Percentiles rank a stretch among this genome's conserved stretches.
Conservation (phyloP, 2,113 vertebrate genomes). For the Dendrocopos noguchii region DNA sequence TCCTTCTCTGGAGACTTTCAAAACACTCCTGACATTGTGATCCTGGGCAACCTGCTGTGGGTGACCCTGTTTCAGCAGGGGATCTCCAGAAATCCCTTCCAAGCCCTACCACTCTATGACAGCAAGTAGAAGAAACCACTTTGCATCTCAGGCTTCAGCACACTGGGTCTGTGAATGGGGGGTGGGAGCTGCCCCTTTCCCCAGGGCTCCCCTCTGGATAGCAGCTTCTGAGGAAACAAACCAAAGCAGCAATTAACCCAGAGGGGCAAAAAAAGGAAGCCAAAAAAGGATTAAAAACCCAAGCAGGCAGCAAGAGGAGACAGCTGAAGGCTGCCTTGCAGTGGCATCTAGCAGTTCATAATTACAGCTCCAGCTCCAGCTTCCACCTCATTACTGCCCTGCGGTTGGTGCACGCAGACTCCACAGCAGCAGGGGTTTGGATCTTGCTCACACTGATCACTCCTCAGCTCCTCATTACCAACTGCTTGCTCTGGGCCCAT, state of each 20-base stretch:
- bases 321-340: not conserved
- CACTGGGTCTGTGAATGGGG: not conserved
- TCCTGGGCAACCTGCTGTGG: too few relatives aligned
- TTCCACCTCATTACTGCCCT: slow-evolving; percentile 36
- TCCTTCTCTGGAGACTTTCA: too few relatives aligned
- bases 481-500: not conserved
- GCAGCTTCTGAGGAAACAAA: not conserved
- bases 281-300: too few relatives aligned
- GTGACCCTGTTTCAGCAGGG: too few relatives aligned
- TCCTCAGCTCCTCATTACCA: not conserved
- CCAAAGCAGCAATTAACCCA: not conserved
- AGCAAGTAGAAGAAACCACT: not conserved
- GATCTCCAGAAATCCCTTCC: too few relatives aligned
- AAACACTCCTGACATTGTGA: too few relatives aligned
- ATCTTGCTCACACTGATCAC: not conserved
- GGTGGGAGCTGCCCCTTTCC: not conserved
- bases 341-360: slow-evolving; percentile 1
- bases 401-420: not conserved
- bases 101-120: not conserved
- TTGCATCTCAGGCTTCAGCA: not conserved
- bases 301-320: not conserved
- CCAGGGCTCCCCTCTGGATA: not conserved
- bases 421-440: not conserved
- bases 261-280: not conserved
- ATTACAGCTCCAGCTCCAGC: slow-evolving; percentile 43